Evolutionary conservation across 2,113 vertebrate genomes (phyloP).

Genomic region (Dromiciops gliroides): DNA sequence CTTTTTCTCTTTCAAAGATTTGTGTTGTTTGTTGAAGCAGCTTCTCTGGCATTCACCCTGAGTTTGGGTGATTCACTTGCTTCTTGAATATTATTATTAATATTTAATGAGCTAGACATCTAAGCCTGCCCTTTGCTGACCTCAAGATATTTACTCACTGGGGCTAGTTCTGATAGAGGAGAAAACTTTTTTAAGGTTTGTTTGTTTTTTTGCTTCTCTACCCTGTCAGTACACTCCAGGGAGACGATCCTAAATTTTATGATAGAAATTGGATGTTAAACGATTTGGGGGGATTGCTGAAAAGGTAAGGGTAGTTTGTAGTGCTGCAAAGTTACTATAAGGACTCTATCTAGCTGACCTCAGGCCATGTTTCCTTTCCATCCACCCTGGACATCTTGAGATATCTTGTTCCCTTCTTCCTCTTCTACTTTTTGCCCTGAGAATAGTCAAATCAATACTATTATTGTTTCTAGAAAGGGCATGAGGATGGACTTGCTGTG

Average conservation of each 20-base stretch:
- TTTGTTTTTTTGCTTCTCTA: constrained; percentile 27
- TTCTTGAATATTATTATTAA: constrained; percentile 67
- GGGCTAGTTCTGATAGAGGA: neutral
- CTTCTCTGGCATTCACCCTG: constrained; percentile 28
- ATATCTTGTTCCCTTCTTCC: neutral
- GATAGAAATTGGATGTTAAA: constrained; percentile 37
- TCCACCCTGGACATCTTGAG: neutral
- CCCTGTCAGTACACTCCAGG: neutral
- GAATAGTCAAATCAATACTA: neutral
- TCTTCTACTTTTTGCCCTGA: neutral
- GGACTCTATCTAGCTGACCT: neutral
- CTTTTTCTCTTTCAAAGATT: neutral
- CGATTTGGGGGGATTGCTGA: neutral
- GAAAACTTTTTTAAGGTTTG: neutral
- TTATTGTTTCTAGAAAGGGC: neutral
- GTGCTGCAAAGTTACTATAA: neutral
- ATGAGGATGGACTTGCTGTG: neutral
- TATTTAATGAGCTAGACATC: constrained; percentile 59
- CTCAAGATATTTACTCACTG: constrained; percentile 56
- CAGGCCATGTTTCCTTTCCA: neutral
- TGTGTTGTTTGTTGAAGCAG: constrained; percentile 54
- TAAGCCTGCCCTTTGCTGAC: constrained; percentile 35
- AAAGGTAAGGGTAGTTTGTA: constrained; percentile 26
- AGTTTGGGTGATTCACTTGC: constrained; percentile 50
- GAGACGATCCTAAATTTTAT: constrained; percentile 30